Evolutionary conservation across 2,113 vertebrate genomes (phyloP).

Genomic region (Centropus unirufus): DNA sequence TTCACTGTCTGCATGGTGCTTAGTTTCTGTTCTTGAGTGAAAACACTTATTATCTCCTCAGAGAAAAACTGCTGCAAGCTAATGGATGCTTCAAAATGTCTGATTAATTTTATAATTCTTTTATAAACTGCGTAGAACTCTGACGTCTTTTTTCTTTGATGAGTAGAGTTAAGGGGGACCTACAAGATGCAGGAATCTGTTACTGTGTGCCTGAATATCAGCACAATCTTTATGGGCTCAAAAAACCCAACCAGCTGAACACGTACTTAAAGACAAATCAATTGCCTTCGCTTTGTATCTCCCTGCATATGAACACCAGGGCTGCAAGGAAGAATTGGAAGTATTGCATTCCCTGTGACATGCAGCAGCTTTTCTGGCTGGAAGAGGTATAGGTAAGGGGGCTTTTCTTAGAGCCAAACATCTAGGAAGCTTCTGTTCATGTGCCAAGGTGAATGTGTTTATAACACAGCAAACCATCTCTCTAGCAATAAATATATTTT

Average conservation of each 20-base stretch:
- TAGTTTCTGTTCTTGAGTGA: not conserved
- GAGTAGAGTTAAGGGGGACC: not conserved
- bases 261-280: not conserved
- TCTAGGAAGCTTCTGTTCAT: not conserved
- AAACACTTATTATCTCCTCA: not conserved
- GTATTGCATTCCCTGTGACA: not conserved
- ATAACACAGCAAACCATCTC: not conserved
- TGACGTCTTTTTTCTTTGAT: not conserved
- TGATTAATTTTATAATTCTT: not conserved
- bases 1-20: not conserved
- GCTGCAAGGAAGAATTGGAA: not conserved
- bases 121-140: not conserved
- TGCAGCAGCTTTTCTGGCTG: not conserved
- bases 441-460: not conserved
- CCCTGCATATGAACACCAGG: fast-evolving
- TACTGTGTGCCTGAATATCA: not conserved
- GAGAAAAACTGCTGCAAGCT: not conserved
- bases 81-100: not conserved
- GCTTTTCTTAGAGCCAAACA: not conserved
- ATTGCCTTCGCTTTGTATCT: not conserved
- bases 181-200: not conserved
- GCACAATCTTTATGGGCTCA: not conserved
- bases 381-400: not conserved
- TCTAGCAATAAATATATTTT: not conserved
- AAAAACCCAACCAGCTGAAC: not conserved